Conservation (phyloP, 1,140 invertebrate species). For the Platorchestia sp. region DNA sequence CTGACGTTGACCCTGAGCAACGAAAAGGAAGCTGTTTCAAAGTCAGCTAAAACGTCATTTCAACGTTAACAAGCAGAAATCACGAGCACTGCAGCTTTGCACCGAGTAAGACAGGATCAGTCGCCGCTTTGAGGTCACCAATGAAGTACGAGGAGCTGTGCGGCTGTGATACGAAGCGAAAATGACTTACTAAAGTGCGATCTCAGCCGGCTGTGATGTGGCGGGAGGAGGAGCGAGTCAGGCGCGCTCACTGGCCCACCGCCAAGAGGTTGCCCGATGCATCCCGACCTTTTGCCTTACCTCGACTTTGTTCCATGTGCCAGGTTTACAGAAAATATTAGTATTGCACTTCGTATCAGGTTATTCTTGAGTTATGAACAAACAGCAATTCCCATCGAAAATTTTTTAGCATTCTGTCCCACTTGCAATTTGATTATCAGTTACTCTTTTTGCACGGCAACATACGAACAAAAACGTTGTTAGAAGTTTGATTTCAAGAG, state of each 20-base stretch:
- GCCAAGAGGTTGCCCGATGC: slow-evolving; percentile 52
- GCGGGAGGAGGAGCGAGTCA: background rate
- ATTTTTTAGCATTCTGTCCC: background rate
- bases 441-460: too few relatives aligned
- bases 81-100: background rate
- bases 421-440: background rate
- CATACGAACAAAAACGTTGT: too few relatives aligned
- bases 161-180: slow-evolving; percentile 4
- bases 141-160: background rate
- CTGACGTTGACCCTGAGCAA: background rate
- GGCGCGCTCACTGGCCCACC: background rate
- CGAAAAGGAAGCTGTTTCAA: background rate
- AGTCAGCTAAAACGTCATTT: background rate
- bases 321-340: background rate
- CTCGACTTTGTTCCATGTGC: background rate
- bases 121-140: background rate
- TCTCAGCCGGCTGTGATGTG: background rate
- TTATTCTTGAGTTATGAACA: background rate
- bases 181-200: slow-evolving; percentile 45
- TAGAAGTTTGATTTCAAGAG: too few relatives aligned
- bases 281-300: background rate
- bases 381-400: background rate
- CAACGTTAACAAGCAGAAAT: background rate
- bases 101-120: background rate
- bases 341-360: background rate